Percentiles rank a stretch among this genome's conserved stretches.
Conservation (phyloP, 2,113 vertebrate genomes). For the Perccottus glenii region DNA sequence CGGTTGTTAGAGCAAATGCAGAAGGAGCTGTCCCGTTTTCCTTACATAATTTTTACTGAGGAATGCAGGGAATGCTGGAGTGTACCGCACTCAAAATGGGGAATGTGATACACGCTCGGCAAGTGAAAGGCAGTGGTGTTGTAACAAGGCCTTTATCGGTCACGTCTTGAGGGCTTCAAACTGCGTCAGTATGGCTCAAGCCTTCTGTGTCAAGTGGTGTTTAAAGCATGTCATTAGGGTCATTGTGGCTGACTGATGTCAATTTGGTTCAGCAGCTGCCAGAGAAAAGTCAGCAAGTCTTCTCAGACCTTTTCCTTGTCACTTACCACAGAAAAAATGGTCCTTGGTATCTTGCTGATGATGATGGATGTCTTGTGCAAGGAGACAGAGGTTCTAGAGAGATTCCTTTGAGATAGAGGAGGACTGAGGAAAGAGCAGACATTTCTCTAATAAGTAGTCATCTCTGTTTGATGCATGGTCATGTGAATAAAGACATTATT, state of each 20-base stretch:
- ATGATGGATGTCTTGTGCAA: not conserved
- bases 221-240: slow-evolving; percentile 37
- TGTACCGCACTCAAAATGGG: slow-evolving; percentile 20
- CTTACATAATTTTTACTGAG: slow-evolving; percentile 14
- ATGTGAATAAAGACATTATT: too few relatives aligned
- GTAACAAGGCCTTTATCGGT: slow-evolving; percentile 18
- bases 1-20: slow-evolving; percentile 40
- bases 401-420: not conserved
- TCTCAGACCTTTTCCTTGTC: slow-evolving; percentile 1
- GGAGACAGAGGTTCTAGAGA: not conserved
- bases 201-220: slow-evolving; percentile 19
- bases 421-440: not conserved
- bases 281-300: not conserved
- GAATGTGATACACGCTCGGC: slow-evolving; percentile 22
- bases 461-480: not conserved
- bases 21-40: slow-evolving; percentile 24
- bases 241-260: slow-evolving; percentile 23
- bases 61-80: slow-evolving; percentile 55
- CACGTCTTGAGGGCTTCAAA: slow-evolving; percentile 24
- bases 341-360: not conserved
- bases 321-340: not conserved
- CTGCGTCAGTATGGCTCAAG: slow-evolving; percentile 25
- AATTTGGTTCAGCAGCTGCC: not conserved
- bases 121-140: slow-evolving; percentile 11
- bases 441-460: not conserved